Percentiles rank a stretch among this genome's conserved stretches.
phyloP scores from a whole-genome alignment of 1,140 invertebrate species.

The Zaprionus africanus region DNA sequence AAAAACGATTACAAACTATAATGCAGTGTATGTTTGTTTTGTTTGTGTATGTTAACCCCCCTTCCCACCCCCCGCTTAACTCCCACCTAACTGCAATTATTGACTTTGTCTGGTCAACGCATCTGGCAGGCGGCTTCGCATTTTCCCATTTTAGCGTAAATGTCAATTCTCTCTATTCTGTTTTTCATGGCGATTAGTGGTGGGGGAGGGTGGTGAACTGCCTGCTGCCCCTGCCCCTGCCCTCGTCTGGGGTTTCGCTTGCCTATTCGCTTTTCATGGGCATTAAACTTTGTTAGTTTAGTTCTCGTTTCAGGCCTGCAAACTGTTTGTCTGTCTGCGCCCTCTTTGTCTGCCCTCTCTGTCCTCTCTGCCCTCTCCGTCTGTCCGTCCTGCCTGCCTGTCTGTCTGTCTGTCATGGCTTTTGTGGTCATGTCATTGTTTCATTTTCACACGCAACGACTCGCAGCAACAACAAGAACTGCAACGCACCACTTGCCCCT shows the following conservation, averaged over 20 bases:
- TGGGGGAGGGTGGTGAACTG: neutral
- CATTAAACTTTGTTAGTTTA: constrained; percentile 56
- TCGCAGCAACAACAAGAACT: constrained; percentile 15
- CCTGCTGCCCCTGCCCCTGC: neutral
- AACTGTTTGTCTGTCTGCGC: constrained; percentile 4
- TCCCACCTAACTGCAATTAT: constrained; percentile 32
- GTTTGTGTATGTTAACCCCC: constrained; percentile 24
- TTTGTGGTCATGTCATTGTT: constrained; percentile 78
- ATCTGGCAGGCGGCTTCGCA: constrained; percentile 26
- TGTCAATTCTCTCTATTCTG: constrained; percentile 63
- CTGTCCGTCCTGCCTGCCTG: neutral
- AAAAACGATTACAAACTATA: constrained; percentile 83
- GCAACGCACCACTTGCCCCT: constrained; percentile 1
- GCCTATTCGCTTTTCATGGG: constrained; percentile 49
- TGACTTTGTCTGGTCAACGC: constrained; percentile 50
- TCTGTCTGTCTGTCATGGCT: constrained; percentile 42
- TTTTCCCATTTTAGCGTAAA: constrained; percentile 61
- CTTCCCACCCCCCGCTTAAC: neutral
- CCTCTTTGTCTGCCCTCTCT: constrained; percentile 1
- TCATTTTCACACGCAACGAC: constrained; percentile 80
- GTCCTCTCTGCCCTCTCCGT: constrained; percentile 2
- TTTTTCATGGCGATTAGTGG: constrained; percentile 15
- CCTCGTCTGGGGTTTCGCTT: neutral
- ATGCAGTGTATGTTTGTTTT: constrained; percentile 71
- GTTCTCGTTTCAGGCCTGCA: constrained; percentile 16